Conservation (phyloP, 2,797 vertebrate genomes). For the Pempheris klunzingeri region DNA sequence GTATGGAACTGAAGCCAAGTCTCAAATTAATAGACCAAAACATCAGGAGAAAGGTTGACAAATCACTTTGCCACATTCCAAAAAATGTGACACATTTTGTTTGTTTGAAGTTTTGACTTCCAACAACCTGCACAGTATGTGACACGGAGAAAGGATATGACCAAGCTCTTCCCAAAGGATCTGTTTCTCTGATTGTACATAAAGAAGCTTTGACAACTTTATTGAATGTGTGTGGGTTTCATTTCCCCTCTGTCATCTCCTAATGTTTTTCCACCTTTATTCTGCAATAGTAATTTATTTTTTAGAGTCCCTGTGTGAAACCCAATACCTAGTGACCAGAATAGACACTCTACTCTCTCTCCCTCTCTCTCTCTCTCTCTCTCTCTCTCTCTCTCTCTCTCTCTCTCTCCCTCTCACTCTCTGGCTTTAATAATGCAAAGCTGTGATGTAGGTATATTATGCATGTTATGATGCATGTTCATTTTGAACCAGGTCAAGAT, state of each 20-base stretch:
- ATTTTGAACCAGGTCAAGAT: not conserved
- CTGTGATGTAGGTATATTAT: conserved; percentile 4
- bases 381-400: no score
- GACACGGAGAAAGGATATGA: conserved; percentile 1
- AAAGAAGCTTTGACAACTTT: conserved; percentile 49
- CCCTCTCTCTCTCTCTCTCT: no score
- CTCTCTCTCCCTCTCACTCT: no score
- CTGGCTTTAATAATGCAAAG: no score
- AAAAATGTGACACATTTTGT: conserved; percentile 3
- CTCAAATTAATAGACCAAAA: conserved; percentile 29
- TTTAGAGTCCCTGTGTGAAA: conserved; percentile 11
- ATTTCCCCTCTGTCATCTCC: conserved; percentile 52
- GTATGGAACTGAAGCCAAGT: conserved; percentile 5
- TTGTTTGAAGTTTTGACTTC: conserved; percentile 27
- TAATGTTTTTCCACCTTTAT: conserved; percentile 38
- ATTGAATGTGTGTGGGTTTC: conserved; percentile 29
- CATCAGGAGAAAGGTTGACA: conserved; percentile 3
- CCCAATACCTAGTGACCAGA: conserved; percentile 13
- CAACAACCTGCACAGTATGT: not conserved
- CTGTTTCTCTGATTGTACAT: conserved; percentile 29
- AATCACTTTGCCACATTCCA: not conserved
- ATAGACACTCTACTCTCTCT: conserved; percentile 6
- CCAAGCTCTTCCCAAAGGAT: conserved; percentile 11
- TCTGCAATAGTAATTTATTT: conserved; percentile 33
- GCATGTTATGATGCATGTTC: not conserved